Base-by-base conservation (phyloP, 2,888 invertebrate genomes). In the Ectropis crepuscularia region DNA sequence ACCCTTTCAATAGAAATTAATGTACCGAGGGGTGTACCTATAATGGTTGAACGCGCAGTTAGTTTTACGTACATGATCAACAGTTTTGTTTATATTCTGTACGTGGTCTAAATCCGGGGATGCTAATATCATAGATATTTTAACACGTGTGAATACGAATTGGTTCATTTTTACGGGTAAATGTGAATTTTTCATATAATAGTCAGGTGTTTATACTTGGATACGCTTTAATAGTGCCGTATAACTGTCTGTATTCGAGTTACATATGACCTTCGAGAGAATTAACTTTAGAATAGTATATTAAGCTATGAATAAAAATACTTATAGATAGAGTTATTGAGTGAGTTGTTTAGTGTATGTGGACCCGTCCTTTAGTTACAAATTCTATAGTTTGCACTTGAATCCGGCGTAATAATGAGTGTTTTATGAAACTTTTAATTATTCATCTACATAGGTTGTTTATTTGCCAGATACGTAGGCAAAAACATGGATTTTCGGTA, bases 41-140 rank as follows among this genome's bases (percentile, higher is more conserved):
- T 41, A 57, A 61, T 70, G 67, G 67, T 57, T 48, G 12, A 28
- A 38, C 7, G 51, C 16, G 47, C 61, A 61, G 67, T 68, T 67
- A 70, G 60, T 67, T 67, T 67, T 51, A 63, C 55, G 65, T 37
- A 46, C 49, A 51, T 64, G 63, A 63, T 63, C 63, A 57, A 54
- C 60, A 50, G 59, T 49, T 48, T 45, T 53, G 64, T 65, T 65
- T 63, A 67, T 67, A 54, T 57, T 61, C 28, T 54, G 49, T 61
- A 65, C 61, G 65, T 65, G 65, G 57, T 50, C 49, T 54, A 61
- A 58, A 45, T 43, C 50, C 51, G 45, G 54, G 55, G 48, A 61
- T 49, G 51, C 28, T 48, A 58, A 61, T 57, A 48, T 62, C 36
- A 63, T 60, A 59, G 45, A 63, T 57, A 60, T 60, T 65, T 58